Evolutionary conservation across 37 sponge, comb jelly and placozoan genomes (phyloP), one percentile per base, ranked within the genome.

Genomic region (Amphimedon queenslandica): DNA sequence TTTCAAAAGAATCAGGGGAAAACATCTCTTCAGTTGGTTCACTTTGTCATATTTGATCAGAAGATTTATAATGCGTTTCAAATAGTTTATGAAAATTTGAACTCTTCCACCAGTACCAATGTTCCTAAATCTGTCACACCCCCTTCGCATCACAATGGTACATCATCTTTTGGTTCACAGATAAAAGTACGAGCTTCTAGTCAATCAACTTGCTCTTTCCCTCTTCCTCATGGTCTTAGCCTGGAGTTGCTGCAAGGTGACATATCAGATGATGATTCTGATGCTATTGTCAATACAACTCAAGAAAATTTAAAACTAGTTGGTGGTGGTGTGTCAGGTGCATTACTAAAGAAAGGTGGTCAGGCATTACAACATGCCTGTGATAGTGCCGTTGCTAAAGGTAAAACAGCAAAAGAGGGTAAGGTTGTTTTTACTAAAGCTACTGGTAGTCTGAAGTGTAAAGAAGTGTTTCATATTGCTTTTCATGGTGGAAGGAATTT

Each of bases 241-340:
- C 31, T 88, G 18, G 29, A 39, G 28, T 65, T 88, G 25, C 11
- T 74, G 2, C 60, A 74, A 39, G 89, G 89, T 40, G 89, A 88
- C 41, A 77, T 88, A 23, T 70, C 79, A 1, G 37, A 78, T 37
- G 71, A 79, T 38, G 40, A 30, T 8, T 41, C 35, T 57, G 79
- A 88, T 66, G 80, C 28, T 18, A 72, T 88, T 79, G 89, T 88
- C 1, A 79, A 75, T 37, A 82, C 79, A 23, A 82, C 89, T 16
- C 53, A 56, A 39, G 34, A 57, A 32, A 41, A 61, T 21, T 55
- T 88, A 23, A 66, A 66, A 25, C 63, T 78, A 10, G 40, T 56
- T 29, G 60, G 70, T 4, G 42, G 23, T 38, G 89, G 83, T 53
- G 83, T 88, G 16, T 38, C 76, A n/a, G 68, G 78, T 35, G 89